Percentiles rank a stretch among this genome's conserved stretches.
Conservation (phyloP, 64 coral and sea anemone species). For the Actinia tenebrosa region DNA sequence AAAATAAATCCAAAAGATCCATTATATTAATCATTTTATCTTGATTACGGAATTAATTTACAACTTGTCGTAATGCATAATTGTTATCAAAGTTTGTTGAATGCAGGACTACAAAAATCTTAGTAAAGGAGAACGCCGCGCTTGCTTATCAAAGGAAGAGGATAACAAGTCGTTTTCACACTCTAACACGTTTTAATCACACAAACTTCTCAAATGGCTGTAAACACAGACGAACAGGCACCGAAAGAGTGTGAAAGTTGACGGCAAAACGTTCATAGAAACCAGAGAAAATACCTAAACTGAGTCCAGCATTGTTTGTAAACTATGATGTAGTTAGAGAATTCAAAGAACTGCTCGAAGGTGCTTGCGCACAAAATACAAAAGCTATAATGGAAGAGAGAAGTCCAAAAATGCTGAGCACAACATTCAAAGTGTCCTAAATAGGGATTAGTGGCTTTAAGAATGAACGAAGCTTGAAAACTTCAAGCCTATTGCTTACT, state of each 20-base stretch:
- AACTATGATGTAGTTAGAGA: background rate
- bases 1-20: no score
- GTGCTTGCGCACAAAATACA: background rate
- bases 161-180: slow-evolving; percentile 3
- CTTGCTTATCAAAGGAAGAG: background rate
- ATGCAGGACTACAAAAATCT: background rate
- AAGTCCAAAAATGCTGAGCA: background rate
- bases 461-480: background rate
- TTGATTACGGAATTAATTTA: no score
- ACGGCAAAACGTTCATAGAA: background rate
- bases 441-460: background rate
- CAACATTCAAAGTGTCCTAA: background rate
- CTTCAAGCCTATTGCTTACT: background rate
- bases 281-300: background rate
- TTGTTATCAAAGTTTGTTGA: no score
- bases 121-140: no score
- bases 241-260: background rate
- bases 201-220: slow-evolving; percentile 2
- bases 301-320: background rate
- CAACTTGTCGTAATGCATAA: no score
- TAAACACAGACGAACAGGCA: background rate
- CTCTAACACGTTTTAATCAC: background rate
- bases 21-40: no score
- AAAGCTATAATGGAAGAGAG: background rate
- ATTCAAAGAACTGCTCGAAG: background rate